These are phyloP conservation scores for Bubo scandiacus DNA, from an alignment of 2,113 vertebrate genomes.

Conservation along the genomic window DNA sequence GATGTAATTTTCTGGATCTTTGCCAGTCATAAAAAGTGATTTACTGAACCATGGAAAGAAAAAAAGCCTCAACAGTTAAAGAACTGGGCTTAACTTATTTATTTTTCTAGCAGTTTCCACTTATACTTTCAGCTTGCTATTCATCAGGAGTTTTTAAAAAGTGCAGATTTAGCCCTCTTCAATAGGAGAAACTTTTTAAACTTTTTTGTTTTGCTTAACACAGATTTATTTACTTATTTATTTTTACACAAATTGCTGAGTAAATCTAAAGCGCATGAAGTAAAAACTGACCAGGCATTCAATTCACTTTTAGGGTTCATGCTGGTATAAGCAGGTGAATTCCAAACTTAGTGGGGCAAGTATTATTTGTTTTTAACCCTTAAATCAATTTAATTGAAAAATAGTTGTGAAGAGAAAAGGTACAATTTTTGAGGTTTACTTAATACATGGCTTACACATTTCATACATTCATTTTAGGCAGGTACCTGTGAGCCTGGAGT, in stretches of 20 bases:
- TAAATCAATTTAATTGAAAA: background rate
- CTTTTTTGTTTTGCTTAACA: background rate
- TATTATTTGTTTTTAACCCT: background rate
- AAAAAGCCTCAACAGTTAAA: background rate
- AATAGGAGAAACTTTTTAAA: rapidly evolving
- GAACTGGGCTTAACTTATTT: background rate
- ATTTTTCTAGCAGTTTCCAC: background rate
- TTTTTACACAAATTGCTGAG: background rate
- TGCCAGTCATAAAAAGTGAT: background rate
- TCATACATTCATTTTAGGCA: background rate
- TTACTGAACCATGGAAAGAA: background rate
- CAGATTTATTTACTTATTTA: background rate
- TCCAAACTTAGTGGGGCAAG: background rate
- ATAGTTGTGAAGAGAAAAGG: background rate
- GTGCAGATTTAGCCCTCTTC: background rate
- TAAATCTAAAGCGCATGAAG: background rate
- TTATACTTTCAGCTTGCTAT: background rate
- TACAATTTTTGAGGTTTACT: background rate
- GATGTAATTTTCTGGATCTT: background rate
- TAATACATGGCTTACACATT: rapidly evolving
- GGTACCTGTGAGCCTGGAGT: background rate
- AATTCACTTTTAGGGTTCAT: background rate
- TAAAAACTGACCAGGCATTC: background rate
- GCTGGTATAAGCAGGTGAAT: background rate
- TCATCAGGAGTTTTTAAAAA: background rate